phyloP scores from a whole-genome alignment of 2,797 vertebrate genomes.

The Poecilia velifera region DNA sequence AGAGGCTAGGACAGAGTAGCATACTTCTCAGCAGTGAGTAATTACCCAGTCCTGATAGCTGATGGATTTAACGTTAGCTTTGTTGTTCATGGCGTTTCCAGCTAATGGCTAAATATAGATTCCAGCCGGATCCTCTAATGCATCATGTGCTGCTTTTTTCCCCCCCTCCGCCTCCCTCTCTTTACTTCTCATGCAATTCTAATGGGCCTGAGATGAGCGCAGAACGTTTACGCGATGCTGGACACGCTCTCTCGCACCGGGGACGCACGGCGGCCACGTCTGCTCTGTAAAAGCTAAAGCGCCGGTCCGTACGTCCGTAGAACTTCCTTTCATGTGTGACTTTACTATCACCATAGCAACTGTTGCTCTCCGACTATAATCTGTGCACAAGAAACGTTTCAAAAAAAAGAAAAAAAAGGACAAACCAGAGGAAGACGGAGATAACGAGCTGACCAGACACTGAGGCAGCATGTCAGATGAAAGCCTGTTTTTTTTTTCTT shows the following conservation, averaged over 20 bases:
- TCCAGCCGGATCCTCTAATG: background rate
- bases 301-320: conserved; percentile 62
- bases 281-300: conserved; percentile 36
- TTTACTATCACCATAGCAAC: conserved; percentile 83
- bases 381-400: conserved; percentile 64
- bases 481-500: background rate
- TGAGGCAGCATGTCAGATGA: conserved; percentile 23
- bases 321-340: conserved; percentile 70
- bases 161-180: background rate
- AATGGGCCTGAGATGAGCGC: background rate
- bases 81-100: conserved; percentile 7
- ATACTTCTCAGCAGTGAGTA: conserved; percentile 1
- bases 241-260: background rate
- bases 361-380: conserved; percentile 75
- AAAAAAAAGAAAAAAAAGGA: conserved; percentile 21
- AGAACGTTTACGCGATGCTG: background rate
- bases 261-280: conserved; percentile 40
- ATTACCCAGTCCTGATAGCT: background rate
- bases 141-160: background rate
- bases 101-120: conserved; percentile 10
- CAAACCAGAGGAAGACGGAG: conserved; percentile 35
- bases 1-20: background rate
- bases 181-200: background rate
- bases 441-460: conserved; percentile 19
- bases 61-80: conserved; percentile 5